A percentile compares a stretch with the other conserved stretches of the same genome.
Conservation (phyloP, 2,888 invertebrate species). For the Heliconius aoede region DNA sequence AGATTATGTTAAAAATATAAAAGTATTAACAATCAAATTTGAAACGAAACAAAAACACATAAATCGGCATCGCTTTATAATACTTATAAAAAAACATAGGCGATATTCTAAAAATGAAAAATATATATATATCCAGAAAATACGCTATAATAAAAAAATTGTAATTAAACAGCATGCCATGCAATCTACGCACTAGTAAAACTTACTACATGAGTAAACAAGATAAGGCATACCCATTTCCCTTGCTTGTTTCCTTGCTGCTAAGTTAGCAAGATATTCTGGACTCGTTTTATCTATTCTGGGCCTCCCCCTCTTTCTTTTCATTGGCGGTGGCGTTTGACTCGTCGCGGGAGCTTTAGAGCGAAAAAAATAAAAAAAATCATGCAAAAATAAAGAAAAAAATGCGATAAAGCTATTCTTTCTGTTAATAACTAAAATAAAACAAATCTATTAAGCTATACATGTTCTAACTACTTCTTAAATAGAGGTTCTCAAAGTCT, state of each 20-base stretch:
- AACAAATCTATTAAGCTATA: neutral
- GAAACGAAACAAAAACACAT: no score
- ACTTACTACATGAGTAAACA: neutral
- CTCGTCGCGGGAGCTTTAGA: constrained; percentile 56
- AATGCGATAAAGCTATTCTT: constrained; percentile 24
- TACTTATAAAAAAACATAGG: neutral
- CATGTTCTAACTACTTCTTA: neutral
- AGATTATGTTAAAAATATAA: neutral
- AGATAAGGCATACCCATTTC: constrained; percentile 63
- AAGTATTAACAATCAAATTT: neutral
- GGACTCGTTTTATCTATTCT: constrained; percentile 76
- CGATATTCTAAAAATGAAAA: no score
- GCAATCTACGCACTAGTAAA: neutral
- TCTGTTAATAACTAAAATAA: neutral
- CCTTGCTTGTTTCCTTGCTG: constrained; percentile 72
- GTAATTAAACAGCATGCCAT: neutral
- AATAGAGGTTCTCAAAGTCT: constrained; percentile 21
- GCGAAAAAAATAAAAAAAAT: constrained; percentile 37
- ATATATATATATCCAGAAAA: no score
- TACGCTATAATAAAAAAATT: neutral
- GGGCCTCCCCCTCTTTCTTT: constrained; percentile 71
- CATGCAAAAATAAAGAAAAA: constrained; percentile 40
- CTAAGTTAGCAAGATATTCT: constrained; percentile 72
- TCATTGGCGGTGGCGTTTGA: constrained; percentile 58
- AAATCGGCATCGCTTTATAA: no score